Evolutionary conservation across 2,113 vertebrate species (phyloP).

Genomic region (Fregata magnificens): DNA sequence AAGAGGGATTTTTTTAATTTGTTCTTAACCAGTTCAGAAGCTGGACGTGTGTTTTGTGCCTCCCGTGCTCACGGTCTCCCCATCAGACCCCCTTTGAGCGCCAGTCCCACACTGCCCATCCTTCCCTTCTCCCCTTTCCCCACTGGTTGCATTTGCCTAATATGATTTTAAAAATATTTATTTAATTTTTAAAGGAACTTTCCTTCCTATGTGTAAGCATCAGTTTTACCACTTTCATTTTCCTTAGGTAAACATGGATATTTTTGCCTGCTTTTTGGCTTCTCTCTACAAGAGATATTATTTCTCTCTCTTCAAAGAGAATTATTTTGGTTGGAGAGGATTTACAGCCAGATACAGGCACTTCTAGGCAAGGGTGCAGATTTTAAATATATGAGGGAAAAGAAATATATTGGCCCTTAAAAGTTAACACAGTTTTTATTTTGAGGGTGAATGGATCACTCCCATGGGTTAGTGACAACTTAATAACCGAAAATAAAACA

Average conservation of each 20-base stretch:
- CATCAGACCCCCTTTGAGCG: background rate
- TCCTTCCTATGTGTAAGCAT: background rate
- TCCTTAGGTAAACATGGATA: background rate
- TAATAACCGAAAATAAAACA: constrained; percentile 36
- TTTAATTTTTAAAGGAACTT: background rate
- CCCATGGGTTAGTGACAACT: background rate
- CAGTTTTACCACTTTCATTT: background rate
- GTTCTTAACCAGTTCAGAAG: background rate
- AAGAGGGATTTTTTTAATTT: background rate
- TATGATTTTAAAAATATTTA: background rate
- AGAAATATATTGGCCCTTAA: background rate
- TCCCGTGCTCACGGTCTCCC: background rate
- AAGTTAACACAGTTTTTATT: constrained; percentile 27
- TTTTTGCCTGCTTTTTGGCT: constrained; percentile 41
- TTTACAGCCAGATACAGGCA: constrained; percentile 31
- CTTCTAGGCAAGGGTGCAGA: constrained; percentile 17
- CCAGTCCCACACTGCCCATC: background rate
- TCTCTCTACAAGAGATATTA: background rate
- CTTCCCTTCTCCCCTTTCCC: background rate
- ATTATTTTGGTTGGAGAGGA: constrained; percentile 48
- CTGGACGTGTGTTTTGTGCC: background rate
- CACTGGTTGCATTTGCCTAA: background rate
- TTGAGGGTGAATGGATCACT: constrained; percentile 4
- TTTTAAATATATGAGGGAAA: constrained; percentile 23
- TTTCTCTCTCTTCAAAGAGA: constrained; percentile 7